Percentiles rank a stretch among this genome's conserved stretches.
Conservation (phyloP, 2,888 invertebrate species). For the Cantharis flavilabris region DNA sequence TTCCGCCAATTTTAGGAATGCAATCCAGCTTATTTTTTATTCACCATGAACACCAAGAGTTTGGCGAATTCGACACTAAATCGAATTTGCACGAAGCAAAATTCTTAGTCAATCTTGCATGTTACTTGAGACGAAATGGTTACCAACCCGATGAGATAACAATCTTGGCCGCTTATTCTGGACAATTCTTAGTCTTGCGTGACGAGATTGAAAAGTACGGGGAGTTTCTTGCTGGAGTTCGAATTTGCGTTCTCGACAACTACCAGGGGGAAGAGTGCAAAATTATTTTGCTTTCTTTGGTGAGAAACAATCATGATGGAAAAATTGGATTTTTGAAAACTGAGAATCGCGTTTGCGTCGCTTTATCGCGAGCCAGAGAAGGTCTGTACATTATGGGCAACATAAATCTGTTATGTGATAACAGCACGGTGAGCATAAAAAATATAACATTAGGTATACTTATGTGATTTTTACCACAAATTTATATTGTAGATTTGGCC, state of each 20-base stretch:
- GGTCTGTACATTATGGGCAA: slow-evolving; percentile 78
- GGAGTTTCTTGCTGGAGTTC: slow-evolving; percentile 56
- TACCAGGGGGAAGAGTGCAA: slow-evolving; percentile 82
- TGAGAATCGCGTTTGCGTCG: slow-evolving; percentile 64
- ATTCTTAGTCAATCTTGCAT: slow-evolving; percentile 65
- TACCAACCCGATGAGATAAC: slow-evolving; percentile 69
- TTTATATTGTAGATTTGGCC: too few species aligned
- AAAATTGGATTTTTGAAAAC: slow-evolving; percentile 73
- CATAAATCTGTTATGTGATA: slow-evolving; percentile 60
- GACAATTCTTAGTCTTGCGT: slow-evolving; percentile 66
- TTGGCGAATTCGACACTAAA: slow-evolving; percentile 62
- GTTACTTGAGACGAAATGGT: slow-evolving; percentile 65
- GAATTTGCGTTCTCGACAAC: slow-evolving; percentile 74
- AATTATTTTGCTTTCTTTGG: slow-evolving; percentile 79
- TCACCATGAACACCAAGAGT: slow-evolving; percentile 64
- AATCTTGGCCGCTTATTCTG: slow-evolving; percentile 73
- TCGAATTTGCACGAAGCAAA: slow-evolving; percentile 68
- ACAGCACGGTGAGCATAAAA: slow-evolving; percentile 50
- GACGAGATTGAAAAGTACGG: slow-evolving; percentile 50
- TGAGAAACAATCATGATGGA: slow-evolving; percentile 70
- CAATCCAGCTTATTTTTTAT: slow-evolving; percentile 70
- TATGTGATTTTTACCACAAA: too few species aligned
- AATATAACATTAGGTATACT: background rate
- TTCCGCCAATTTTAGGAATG: slow-evolving; percentile 65
- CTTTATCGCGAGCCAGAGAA: slow-evolving; percentile 62